Evolutionary conservation across 1,140 invertebrate genomes (phyloP).

Genomic region (Yoshiicerus persimilis): DNA sequence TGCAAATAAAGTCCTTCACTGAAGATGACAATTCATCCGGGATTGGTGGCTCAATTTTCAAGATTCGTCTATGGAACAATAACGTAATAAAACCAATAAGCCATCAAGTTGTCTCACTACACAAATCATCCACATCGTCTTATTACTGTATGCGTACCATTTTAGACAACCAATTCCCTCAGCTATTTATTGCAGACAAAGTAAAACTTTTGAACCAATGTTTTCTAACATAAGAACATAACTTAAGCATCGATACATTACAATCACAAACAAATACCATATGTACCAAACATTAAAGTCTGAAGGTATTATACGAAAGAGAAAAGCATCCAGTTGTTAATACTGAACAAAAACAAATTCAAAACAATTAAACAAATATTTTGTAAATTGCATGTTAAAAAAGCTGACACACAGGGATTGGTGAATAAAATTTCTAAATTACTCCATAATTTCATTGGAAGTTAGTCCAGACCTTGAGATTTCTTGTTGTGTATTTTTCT

Average conservation of each 20-base stretch:
- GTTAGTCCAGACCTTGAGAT: constrained; percentile 70
- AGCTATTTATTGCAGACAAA: background rate
- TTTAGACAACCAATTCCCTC: background rate
- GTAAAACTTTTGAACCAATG: too few species aligned
- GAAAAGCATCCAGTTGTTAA: background rate
- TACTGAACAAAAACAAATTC: background rate
- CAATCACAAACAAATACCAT: background rate
- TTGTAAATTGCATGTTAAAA: too few species aligned
- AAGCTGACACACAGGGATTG: background rate
- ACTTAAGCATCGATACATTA: too few species aligned
- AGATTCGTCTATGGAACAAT: constrained; percentile 66
- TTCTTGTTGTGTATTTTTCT: constrained; percentile 87
- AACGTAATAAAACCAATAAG: background rate
- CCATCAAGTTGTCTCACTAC: background rate
- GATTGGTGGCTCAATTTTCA: constrained; percentile 81
- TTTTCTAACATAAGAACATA: too few species aligned
- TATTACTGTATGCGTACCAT: background rate
- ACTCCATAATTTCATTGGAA: constrained; percentile 27
- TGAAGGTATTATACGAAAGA: too few species aligned
- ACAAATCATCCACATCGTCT: background rate
- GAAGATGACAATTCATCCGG: constrained; percentile 67
- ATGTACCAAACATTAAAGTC: background rate
- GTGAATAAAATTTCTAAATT: background rate
- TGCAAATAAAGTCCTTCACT: constrained; percentile 68
- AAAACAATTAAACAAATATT: too few species aligned